Percentiles rank a stretch among this genome's conserved stretches.
These are phyloP conservation scores for Drosophila quinaria DNA, from an alignment of 2,888 invertebrate species.

Conservation along the genomic window DNA sequence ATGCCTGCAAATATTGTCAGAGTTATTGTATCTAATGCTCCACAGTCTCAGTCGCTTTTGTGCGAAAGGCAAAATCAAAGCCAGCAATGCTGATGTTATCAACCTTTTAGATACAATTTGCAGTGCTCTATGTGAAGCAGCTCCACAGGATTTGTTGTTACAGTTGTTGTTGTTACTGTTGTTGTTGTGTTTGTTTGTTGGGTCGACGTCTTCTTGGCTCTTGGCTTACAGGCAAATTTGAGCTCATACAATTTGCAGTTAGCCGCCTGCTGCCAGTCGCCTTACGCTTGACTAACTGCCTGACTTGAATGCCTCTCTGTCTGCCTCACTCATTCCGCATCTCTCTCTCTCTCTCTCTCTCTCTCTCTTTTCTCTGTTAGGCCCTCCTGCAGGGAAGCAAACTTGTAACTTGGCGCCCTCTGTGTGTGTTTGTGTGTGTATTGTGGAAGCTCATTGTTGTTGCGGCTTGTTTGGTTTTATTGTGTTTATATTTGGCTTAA, in stretches of 20 bases:
- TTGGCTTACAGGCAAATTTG: constrained; percentile 71
- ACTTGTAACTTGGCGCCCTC: constrained; percentile 59
- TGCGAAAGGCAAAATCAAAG: constrained; percentile 36
- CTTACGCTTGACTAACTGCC: constrained; percentile 73
- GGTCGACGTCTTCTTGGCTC: constrained; percentile 34
- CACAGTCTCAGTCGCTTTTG: constrained; percentile 11
- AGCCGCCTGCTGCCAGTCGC: constrained; percentile 46
- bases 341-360: not conserved
- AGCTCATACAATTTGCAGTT: constrained; percentile 77
- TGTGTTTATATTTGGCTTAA: constrained; percentile 81
- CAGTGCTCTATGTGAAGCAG: constrained; percentile 25
- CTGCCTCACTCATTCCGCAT: constrained; percentile 1
- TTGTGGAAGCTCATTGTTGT: constrained; percentile 64
- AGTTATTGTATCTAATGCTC: constrained; percentile 71
- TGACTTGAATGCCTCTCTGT: constrained; percentile 45
- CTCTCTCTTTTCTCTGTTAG: constrained; percentile 2
- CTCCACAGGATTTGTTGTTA: constrained; percentile 8
- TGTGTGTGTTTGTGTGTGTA: constrained; percentile 33
- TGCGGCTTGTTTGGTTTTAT: constrained; percentile 80
- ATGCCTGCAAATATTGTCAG: constrained; percentile 53
- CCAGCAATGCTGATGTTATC: constrained; percentile 67
- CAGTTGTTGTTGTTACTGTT: constrained; percentile 14
- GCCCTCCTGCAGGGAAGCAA: constrained; percentile 38
- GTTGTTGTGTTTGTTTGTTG: constrained; percentile 7
- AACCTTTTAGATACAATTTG: constrained; percentile 63